These are phyloP conservation scores for Bombycilla garrulus DNA, from an alignment of 2,113 vertebrate species.

Conservation along the genomic window DNA sequence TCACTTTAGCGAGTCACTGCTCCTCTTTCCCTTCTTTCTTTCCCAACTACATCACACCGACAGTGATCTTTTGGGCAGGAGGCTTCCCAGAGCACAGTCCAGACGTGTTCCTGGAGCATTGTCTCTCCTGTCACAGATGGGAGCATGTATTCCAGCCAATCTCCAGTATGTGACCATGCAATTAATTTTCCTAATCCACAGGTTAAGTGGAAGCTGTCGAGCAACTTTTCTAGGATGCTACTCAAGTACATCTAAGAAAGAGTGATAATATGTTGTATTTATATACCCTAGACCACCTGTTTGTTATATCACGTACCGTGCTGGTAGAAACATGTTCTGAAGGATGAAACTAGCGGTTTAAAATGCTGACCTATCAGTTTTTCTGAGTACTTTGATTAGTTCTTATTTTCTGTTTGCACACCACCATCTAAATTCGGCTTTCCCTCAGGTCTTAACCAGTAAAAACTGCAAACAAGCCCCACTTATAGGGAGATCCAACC, in stretches of 20 bases:
- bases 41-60: not conserved
- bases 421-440: conserved; percentile 1
- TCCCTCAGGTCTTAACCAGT: not conserved
- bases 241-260: not conserved
- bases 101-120: accelerated
- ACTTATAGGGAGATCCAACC: not conserved
- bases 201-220: not conserved
- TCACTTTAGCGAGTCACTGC: not conserved
- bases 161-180: not conserved
- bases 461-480: not conserved
- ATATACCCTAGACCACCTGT: not conserved
- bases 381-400: not conserved
- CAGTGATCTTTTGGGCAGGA: not conserved
- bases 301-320: not conserved
- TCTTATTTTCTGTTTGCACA: conserved; percentile 8
- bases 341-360: not conserved
- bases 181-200: not conserved
- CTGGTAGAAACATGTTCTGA: not conserved
- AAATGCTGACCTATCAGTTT: not conserved
- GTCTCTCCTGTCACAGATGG: not conserved
- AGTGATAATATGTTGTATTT: not conserved
- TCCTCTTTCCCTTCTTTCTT: not conserved
- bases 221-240: not conserved
- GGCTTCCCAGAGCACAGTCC: not conserved
- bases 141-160: not conserved